phyloP scores from a whole-genome alignment of 2,113 vertebrate species.

The Pagrus major region DNA sequence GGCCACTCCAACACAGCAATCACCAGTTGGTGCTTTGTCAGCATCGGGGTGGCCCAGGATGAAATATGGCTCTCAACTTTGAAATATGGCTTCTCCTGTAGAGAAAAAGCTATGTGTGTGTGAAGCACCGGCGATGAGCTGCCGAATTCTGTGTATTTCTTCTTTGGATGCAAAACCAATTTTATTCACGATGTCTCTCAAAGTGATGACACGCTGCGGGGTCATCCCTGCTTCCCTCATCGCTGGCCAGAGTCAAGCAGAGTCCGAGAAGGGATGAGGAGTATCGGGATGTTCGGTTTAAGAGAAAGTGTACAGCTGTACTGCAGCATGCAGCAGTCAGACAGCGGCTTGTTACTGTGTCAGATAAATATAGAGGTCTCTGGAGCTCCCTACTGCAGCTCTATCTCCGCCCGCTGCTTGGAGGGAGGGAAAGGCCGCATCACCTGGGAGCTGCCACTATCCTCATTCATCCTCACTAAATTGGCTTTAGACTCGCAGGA shows the following conservation, averaged over 20 bases:
- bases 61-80: constrained; percentile 65
- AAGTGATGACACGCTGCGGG: constrained; percentile 57
- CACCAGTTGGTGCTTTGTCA: constrained; percentile 77
- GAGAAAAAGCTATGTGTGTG: constrained; percentile 58
- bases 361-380: constrained; percentile 83
- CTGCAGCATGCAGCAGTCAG: constrained; percentile 62
- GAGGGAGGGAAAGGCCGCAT: constrained; percentile 69
- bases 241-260: constrained; percentile 33
- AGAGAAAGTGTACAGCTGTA: constrained; percentile 67
- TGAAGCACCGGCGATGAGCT: constrained; percentile 29
- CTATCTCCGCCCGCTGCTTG: constrained; percentile 60
- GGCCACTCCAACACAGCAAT: constrained; percentile 71
- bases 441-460: constrained; percentile 67
- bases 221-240: constrained; percentile 49
- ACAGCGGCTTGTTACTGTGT: constrained; percentile 80
- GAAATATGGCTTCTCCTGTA: constrained; percentile 49
- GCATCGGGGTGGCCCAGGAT: constrained; percentile 67
- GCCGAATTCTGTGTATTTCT: constrained; percentile 29
- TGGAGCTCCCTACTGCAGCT: constrained; percentile 64
- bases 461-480: constrained; percentile 74
- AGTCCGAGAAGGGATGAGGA: constrained; percentile 9
- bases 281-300: constrained; percentile 7
- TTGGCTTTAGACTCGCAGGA: constrained; percentile 60
- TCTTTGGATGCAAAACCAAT: constrained; percentile 2
- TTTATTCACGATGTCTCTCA: constrained; percentile 34